Evolutionary conservation across 2,113 vertebrate genomes (phyloP), one percentile per base, ranked within the genome.

Genomic region (Chionis minor): DNA sequence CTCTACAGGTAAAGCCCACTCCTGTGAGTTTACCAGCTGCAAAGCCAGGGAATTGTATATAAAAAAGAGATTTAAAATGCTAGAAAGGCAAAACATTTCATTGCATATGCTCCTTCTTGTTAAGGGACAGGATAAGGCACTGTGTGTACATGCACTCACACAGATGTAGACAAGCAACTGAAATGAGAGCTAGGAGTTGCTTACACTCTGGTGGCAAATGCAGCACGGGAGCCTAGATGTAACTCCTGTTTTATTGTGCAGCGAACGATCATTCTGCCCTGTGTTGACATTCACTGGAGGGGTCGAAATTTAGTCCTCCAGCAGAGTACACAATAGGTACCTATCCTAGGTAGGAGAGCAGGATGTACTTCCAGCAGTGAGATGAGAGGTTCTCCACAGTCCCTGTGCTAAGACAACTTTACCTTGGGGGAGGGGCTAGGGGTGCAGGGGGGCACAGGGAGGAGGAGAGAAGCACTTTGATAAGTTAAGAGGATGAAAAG

Each of bases 401-500:
- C 61, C 58, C 67, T 30, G 3, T 9, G 16, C 61, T 72, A 78
- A 95, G 59, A 9, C 71, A 95, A 56, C 65, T 55, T 83, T 10
- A 75, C 18, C 10, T 61, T 58, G 51, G 30, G 52, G 59, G 14
- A 38, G 26, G 33, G 42, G 45, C 12, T 47, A 45, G 45, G 49
- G 23, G 23, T 51, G 12, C 49, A 40, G 19, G 74, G 56, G 61
- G 32, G 17, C 28, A 61, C 38, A 63, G 24, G 35, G 30, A 74
- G 94, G 38, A 91, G 85, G 82, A 92, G 75, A 83, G 38, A 95
- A 97, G 51, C 82, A 96, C 67, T 95, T 92, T 16, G 71, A 22
- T 21, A 63, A 97, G 95, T 94, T 94, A 97, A 97, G 96, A 97
- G 94, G 96, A 92, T 97, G 95, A 95, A 95, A 95, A 97, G 96